Percentiles rank a stretch among this genome's conserved stretches.
Evolutionary conservation across 2,888 invertebrate genomes (phyloP).

Genomic region (Incurvaria masculella): DNA sequence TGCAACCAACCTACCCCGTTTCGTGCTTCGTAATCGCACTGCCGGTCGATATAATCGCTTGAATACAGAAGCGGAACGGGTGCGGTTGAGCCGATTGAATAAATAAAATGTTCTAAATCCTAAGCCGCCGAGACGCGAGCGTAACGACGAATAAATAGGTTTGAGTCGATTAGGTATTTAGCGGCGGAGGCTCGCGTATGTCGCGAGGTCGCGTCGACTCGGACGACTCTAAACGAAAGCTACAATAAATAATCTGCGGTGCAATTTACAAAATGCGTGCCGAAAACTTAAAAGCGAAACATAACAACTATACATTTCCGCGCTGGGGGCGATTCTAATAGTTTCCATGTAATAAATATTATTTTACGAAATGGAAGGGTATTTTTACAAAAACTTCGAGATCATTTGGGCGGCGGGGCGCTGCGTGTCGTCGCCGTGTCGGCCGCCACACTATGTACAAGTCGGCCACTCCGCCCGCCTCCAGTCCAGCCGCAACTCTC

Average conservation of each 20-base stretch:
- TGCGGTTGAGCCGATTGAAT: conserved; percentile 53
- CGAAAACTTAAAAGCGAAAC: conserved; percentile 38
- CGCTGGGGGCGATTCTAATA: no score
- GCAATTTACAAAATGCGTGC: conserved; percentile 56
- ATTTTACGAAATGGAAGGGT: no score
- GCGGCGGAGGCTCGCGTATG: background rate
- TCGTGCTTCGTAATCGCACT: no score
- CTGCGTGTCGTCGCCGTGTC: no score
- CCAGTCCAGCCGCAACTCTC: background rate
- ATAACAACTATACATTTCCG: conserved; percentile 32
- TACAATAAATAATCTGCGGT: conserved; percentile 54
- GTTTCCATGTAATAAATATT: background rate
- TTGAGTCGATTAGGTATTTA: no score
- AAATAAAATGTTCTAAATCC: conserved; percentile 53
- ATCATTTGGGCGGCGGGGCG: no score
- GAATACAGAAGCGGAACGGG: conserved; percentile 47
- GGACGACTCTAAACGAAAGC: conserved; percentile 33
- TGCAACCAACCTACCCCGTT: no score
- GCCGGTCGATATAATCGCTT: background rate
- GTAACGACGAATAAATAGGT: background rate
- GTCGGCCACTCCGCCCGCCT: background rate
- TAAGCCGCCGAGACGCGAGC: conserved; percentile 22
- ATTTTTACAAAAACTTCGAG: no score
- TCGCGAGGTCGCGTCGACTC: background rate
- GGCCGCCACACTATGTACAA: no score